phyloP scores from a whole-genome alignment of 1,140 invertebrate genomes.

The Teleopsis dalmanni region DNA sequence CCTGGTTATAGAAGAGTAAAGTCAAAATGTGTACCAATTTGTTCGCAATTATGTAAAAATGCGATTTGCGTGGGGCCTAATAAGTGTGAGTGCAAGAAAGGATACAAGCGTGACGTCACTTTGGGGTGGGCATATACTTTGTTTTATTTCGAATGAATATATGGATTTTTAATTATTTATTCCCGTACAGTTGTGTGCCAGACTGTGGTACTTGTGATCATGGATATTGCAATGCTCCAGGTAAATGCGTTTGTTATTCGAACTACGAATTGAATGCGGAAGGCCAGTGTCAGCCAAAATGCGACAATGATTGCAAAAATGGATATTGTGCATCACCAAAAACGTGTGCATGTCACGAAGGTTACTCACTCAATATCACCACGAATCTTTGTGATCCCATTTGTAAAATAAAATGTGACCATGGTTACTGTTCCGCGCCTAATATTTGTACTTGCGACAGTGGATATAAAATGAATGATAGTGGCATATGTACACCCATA shows the following conservation, averaged over 20 bases:
- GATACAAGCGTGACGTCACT: slow-evolving; percentile 4
- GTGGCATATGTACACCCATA: slow-evolving; percentile 3
- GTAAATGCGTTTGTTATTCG: neutral
- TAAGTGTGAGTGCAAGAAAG: slow-evolving; percentile 1
- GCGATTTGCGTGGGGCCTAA: slow-evolving; percentile 6
- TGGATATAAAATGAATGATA: slow-evolving; percentile 19
- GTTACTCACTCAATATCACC: slow-evolving; percentile 45
- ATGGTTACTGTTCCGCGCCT: slow-evolving; percentile 48
- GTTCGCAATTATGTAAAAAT: slow-evolving; percentile 17
- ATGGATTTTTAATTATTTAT: neutral
- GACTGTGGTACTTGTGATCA: slow-evolving; percentile 43
- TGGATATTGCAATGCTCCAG: slow-evolving; percentile 44
- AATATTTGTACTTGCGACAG: slow-evolving; percentile 46
- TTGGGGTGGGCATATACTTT: neutral
- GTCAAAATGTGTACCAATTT: slow-evolving; percentile 32
- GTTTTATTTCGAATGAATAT: neutral
- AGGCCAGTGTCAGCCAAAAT: neutral
- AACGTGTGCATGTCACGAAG: slow-evolving; percentile 49
- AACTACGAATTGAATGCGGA: neutral
- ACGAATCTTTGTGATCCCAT: slow-evolving; percentile 30
- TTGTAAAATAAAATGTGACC: slow-evolving; percentile 46
- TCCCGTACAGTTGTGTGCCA: slow-evolving; percentile 2
- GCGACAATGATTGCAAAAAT: slow-evolving; percentile 20
- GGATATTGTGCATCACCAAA: slow-evolving; percentile 46
- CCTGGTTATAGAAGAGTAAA: neutral